phyloP scores from a whole-genome alignment of 92 coral and sea anemone genomes.

The Diadumene lineata region DNA sequence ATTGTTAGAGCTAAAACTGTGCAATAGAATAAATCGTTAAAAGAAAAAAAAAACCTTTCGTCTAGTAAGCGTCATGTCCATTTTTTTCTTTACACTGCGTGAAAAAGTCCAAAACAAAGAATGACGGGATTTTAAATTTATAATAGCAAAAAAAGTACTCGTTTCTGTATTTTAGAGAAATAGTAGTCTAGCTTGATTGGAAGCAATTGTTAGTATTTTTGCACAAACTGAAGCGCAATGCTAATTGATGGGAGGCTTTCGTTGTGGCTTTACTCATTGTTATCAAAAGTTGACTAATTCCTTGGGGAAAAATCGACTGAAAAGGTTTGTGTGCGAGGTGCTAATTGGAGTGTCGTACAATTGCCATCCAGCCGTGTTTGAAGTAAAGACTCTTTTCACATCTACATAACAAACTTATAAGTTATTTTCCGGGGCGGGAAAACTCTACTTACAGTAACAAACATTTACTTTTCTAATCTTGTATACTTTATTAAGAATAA shows the following conservation, averaged over 20 bases:
- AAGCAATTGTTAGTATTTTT: conserved; percentile 1
- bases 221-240: conserved; percentile 26
- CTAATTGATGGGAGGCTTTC: conserved; percentile 71
- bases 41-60: too few relatives aligned
- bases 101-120: too few relatives aligned
- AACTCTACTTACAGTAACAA: conserved; percentile 13
- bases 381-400: not conserved
- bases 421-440: conserved; percentile 46
- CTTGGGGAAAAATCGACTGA: conserved; percentile 35
- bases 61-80: too few relatives aligned
- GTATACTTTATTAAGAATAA: conserved; percentile 43
- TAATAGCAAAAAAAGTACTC: not conserved
- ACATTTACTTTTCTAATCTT: conserved; percentile 36
- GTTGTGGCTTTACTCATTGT: conserved; percentile 58
- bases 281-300: conserved; percentile 55
- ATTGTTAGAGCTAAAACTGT: too few relatives aligned
- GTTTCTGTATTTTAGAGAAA: not conserved
- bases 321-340: conserved; percentile 20
- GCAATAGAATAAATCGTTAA: too few relatives aligned
- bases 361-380: conserved; percentile 1
- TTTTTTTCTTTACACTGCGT: too few relatives aligned
- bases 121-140: not conserved
- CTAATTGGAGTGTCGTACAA: conserved; percentile 25
- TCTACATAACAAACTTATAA: not conserved
- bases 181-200: not conserved